Percentiles rank a stretch among this genome's conserved stretches.
Evolutionary conservation across 2,888 invertebrate species (phyloP).

Genomic region (Nysson spinosus): DNA sequence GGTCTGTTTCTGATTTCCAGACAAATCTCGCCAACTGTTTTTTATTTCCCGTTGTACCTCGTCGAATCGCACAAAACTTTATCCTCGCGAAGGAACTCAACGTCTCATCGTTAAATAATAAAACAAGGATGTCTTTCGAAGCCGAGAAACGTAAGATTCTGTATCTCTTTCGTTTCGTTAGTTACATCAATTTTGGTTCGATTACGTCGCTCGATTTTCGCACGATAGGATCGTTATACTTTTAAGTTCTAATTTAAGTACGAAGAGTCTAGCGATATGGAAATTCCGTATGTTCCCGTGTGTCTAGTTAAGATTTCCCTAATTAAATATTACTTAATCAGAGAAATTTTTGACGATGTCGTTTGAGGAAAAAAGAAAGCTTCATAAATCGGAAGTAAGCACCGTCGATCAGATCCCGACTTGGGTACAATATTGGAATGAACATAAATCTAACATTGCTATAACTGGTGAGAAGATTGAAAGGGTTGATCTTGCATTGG

Average conservation of each 20-base stretch:
- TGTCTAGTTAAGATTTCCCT: no score
- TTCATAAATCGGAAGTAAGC: conserved; percentile 77
- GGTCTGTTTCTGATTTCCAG: conserved; percentile 51
- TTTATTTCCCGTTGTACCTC: conserved; percentile 5
- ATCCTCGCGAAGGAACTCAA: conserved; percentile 5
- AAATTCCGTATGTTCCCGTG: no score
- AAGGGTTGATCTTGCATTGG: conserved; percentile 70
- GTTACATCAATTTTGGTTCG: conserved; percentile 31
- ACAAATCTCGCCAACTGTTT: conserved; percentile 28
- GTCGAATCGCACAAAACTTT: conserved; percentile 9
- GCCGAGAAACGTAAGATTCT: conserved; percentile 64
- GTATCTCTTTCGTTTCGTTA: conserved; percentile 50
- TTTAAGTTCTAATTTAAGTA: no score
- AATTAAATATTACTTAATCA: conserved; percentile 38
- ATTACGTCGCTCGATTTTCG: neutral
- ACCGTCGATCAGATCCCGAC: conserved; percentile 79
- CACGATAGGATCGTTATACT: neutral
- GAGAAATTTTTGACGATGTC: conserved; percentile 79
- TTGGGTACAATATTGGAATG: conserved; percentile 80
- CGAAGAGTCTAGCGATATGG: neutral
- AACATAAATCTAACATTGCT: conserved; percentile 73
- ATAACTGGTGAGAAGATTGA: conserved; percentile 49
- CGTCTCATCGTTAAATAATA: conserved; percentile 4
- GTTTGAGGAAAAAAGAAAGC: conserved; percentile 79
- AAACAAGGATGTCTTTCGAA: conserved; percentile 60